Percentiles rank a stretch among this genome's conserved stretches.
Evolutionary conservation across 2,113 vertebrate species (phyloP).

Genomic region (Cochlearius cochlearius): DNA sequence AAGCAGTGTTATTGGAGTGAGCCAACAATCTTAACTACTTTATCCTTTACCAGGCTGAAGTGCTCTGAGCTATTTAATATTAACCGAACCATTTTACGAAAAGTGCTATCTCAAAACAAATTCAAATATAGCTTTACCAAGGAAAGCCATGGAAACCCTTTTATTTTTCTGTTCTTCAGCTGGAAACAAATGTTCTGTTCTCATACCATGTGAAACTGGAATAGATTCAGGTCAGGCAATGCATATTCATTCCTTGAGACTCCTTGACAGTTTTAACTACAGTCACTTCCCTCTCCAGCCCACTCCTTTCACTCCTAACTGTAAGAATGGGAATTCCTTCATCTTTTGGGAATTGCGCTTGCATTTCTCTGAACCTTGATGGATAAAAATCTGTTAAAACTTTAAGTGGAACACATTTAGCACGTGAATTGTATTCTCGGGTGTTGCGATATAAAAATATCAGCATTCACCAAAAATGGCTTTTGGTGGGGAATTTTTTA

Average conservation of each 20-base stretch:
- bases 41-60: background rate
- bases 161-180: conserved; percentile 12
- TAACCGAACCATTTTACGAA: background rate
- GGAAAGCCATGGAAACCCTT: conserved; percentile 4
- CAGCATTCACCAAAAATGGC: background rate
- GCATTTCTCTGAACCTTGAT: background rate
- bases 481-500: background rate
- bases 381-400: background rate
- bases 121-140: background rate
- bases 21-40: background rate
- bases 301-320: conserved; percentile 26
- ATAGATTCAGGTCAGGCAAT: conserved; percentile 33
- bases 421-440: background rate
- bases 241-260: conserved; percentile 18
- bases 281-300: conserved; percentile 35
- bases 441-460: background rate
- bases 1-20: background rate
- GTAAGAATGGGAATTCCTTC: conserved; percentile 33
- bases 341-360: background rate
- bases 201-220: conserved; percentile 26
- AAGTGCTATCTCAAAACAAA: background rate
- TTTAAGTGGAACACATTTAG: background rate
- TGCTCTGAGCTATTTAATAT: background rate
- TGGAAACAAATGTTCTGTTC: conserved; percentile 39
- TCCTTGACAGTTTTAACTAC: conserved; percentile 21